Evolutionary conservation across 2,888 invertebrate genomes (phyloP), one percentile per base, ranked within the genome.

Genomic region (Acleris sparsana): DNA sequence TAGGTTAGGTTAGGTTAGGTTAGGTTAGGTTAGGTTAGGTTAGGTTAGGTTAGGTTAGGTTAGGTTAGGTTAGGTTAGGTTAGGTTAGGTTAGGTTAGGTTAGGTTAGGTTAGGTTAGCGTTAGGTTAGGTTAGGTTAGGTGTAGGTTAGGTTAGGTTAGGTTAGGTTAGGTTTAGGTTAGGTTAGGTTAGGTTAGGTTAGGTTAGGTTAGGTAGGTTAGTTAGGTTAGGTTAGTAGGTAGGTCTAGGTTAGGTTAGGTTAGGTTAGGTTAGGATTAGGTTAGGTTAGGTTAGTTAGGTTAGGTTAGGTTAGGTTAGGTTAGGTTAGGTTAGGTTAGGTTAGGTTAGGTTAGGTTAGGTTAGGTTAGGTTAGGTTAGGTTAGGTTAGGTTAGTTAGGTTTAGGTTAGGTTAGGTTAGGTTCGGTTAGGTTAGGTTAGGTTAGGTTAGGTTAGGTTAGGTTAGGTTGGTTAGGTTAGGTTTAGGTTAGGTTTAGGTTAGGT

Each of bases 331-430:
- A 65, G 65, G 65, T 65, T 65, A 65, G 63, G 63, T 65, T 65
- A 65, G 65, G 65, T 65, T 65, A 65, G 65, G 65, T 65, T 65
- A 65, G 65, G 65, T 65, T 65, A 65, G 65, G 65, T 65, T 65
- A 65, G 65, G 65, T 65, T 65, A 65, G 65, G 65, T 65, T 65
- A 65, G 64, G 64, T 64, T 64, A 64, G 64, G 58, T 64, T 59
- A 59, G 64, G 58, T 64, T 59, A 59, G 58, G 58, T 62, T 55
- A 20, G 20, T 20, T 20, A 20, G 20, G 20, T 20, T 20, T 20
- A 53, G 62, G 53, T 62, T 53, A 55, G 62, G 62, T 52, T 61
- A 52, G 61, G 53, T 52, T 52, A 52, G 51, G 61, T 29, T 22
- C 5, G 43, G 43, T 43, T 43, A 43, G 43, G 43, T 43, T 43